phyloP scores from a whole-genome alignment of 2,797 vertebrate genomes.

The Coreius guichenoti region DNA sequence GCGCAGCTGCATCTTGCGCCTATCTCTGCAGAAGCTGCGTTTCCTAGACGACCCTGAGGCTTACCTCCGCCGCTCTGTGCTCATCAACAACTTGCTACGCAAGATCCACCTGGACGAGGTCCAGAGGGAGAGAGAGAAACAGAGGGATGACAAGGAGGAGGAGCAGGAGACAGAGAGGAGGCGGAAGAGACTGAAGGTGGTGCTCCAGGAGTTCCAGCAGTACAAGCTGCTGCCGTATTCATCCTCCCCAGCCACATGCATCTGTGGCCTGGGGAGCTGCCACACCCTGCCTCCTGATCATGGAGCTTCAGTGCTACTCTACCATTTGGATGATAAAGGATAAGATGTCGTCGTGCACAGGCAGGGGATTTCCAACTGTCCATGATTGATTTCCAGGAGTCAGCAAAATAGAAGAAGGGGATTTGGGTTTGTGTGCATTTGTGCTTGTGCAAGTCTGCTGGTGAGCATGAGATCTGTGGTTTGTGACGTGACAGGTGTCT shows the following conservation, averaged over 20 bases:
- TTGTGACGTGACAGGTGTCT: constrained; percentile 42
- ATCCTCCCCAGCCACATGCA: constrained; percentile 77
- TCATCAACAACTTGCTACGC: constrained; percentile 98
- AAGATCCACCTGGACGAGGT: constrained; percentile 86
- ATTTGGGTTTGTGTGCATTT: constrained; percentile 26
- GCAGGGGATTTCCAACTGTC: background rate
- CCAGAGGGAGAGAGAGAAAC: constrained; percentile 83
- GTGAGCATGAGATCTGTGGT: constrained; percentile 24
- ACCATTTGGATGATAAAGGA: constrained; percentile 88
- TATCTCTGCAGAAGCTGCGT: constrained; percentile 95
- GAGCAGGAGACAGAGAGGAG: constrained; percentile 79
- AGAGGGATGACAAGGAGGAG: constrained; percentile 85
- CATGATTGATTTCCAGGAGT: constrained; percentile 14
- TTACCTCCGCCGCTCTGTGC: constrained; percentile 93
- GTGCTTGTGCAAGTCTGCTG: constrained; percentile 27
- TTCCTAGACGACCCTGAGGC: constrained; percentile 96
- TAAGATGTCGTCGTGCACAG: constrained; percentile 50
- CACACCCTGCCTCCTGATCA: constrained; percentile 81
- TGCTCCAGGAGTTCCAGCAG: constrained; percentile 88
- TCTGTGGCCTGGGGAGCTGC: constrained; percentile 86
- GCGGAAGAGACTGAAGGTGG: constrained; percentile 89
- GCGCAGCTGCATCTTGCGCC: constrained; percentile 92
- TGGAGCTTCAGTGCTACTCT: constrained; percentile 87
- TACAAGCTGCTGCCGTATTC: constrained; percentile 90
- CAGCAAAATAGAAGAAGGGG: background rate